Evolutionary conservation across 2,888 invertebrate species (phyloP).

Genomic region (Amiota minor): DNA sequence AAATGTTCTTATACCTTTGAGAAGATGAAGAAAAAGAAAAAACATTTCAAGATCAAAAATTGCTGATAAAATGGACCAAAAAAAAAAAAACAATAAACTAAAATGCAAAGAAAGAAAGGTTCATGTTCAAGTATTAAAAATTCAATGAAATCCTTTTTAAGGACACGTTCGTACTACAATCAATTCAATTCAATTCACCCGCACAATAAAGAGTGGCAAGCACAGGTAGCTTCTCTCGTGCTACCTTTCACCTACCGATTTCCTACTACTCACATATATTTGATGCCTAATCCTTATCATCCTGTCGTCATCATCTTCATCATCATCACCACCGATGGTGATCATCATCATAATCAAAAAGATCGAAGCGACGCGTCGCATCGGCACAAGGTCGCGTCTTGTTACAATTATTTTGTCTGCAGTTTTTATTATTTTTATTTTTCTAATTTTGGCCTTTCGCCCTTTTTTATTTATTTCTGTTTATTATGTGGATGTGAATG

Average conservation of each 20-base stretch:
- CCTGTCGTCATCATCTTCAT: slow-evolving; percentile 18
- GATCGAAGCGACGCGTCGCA: neutral
- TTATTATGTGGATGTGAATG: neutral
- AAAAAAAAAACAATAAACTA: neutral
- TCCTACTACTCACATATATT: slow-evolving; percentile 7
- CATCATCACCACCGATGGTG: slow-evolving; percentile 4
- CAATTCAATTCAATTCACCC: slow-evolving; percentile 8
- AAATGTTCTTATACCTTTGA: neutral
- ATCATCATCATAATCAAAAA: neutral
- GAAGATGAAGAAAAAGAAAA: neutral
- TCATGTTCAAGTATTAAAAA: slow-evolving; percentile 12
- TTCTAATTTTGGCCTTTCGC: slow-evolving; percentile 1
- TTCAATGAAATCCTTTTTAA: slow-evolving; percentile 28
- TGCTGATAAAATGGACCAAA: slow-evolving; percentile 22
- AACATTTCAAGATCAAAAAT: slow-evolving; percentile 27
- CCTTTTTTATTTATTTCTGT: slow-evolving; percentile 13
- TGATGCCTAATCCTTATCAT: slow-evolving; percentile 40
- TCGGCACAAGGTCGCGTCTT: slow-evolving; percentile 41
- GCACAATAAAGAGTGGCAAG: slow-evolving; percentile 2
- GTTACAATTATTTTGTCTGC: slow-evolving; percentile 43
- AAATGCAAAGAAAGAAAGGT: slow-evolving; percentile 1
- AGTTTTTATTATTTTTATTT: slow-evolving; percentile 19
- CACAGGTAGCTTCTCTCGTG: slow-evolving; percentile 17
- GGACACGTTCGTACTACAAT: neutral
- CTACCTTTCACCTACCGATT: slow-evolving; percentile 18